Percentiles rank a stretch among this genome's conserved stretches.
Evolutionary conservation across 2,113 vertebrate genomes (phyloP).

Genomic region (Laterallus jamaicensis): DNA sequence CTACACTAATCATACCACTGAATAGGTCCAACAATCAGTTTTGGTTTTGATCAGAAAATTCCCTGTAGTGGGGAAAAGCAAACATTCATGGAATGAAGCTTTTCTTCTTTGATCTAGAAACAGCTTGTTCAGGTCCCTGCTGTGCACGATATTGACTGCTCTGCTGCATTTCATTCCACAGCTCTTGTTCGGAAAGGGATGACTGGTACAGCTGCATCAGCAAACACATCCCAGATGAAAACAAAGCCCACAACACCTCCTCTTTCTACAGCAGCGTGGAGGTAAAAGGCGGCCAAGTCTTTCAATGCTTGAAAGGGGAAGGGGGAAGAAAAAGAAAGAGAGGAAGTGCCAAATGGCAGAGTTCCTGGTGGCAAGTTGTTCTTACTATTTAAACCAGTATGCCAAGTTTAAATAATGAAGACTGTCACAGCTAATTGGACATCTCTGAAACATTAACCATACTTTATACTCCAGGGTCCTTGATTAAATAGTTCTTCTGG

Average conservation of each 20-base stretch:
- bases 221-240: constrained; percentile 84
- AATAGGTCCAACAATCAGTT: not conserved
- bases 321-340: not conserved
- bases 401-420: not conserved
- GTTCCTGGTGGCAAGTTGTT: not conserved
- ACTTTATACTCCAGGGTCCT: not conserved
- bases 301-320: not conserved
- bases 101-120: not conserved
- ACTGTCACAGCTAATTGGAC: not conserved
- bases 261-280: constrained; percentile 76
- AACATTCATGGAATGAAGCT: not conserved
- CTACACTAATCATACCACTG: not conserved
- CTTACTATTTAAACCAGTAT: not conserved
- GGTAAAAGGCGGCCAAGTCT: constrained; percentile 62
- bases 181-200: constrained; percentile 91
- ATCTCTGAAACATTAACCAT: not conserved
- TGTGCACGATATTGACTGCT: not conserved
- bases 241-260: constrained; percentile 73
- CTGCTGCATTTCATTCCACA: constrained; percentile 57
- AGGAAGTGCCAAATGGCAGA: not conserved
- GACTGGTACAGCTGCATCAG: constrained; percentile 93
- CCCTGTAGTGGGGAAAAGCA: not conserved
- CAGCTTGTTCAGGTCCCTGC: not conserved
- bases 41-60: not conserved
- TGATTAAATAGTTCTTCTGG: not conserved